phyloP scores from a whole-genome alignment of 1,140 invertebrate species.

The Microplitis mediator region DNA sequence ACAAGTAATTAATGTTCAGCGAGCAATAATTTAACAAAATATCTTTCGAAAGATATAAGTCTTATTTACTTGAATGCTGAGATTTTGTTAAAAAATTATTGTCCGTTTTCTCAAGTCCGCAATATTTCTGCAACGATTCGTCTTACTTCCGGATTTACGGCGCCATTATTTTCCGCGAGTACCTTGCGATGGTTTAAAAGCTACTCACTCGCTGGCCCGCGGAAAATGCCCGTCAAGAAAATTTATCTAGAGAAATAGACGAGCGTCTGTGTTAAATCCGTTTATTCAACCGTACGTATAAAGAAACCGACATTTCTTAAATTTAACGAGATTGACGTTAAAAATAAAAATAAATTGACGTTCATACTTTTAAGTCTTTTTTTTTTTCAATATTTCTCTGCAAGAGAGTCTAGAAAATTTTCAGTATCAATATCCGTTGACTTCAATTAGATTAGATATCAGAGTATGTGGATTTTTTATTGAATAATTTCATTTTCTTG shows the following conservation, averaged over 20 bases:
- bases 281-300: not conserved
- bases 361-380: too few species aligned
- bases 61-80: not conserved
- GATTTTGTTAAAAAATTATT: not conserved
- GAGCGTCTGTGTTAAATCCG: not conserved
- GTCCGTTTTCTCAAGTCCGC: constrained; percentile 2
- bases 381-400: too few species aligned
- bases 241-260: not conserved
- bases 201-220: constrained; percentile 4
- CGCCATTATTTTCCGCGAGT: constrained; percentile 28
- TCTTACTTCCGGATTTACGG: constrained; percentile 31
- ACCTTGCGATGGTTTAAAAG: constrained; percentile 9
- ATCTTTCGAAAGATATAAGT: not conserved
- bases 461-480: too few species aligned
- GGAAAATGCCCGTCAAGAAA: constrained; percentile 15
- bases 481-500: too few species aligned
- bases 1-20: too few species aligned
- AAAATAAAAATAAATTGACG: not conserved
- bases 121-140: constrained; percentile 37
- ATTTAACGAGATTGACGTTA: not conserved
- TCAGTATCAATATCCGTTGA: too few species aligned
- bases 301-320: not conserved
- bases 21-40: too few species aligned
- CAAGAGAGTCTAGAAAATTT: too few species aligned
- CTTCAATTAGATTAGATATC: too few species aligned